These are phyloP conservation scores for Chironomus tentans DNA, from an alignment of 2,888 invertebrate genomes.

Conservation along the genomic window DNA sequence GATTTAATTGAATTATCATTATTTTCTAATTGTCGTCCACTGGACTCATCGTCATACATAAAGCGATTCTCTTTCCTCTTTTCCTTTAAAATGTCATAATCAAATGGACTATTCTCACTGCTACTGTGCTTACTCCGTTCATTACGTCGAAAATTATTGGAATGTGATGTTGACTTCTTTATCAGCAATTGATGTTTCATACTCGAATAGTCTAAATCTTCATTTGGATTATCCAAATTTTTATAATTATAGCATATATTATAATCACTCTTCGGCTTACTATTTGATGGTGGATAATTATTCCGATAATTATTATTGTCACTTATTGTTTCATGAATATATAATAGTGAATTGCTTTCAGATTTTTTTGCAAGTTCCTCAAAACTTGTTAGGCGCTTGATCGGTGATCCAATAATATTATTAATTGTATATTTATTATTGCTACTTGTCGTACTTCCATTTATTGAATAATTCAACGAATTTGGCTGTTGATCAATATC, in stretches of 20 bases:
- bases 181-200: not conserved
- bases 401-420: not conserved
- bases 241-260: slow-evolving; percentile 19
- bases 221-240: not conserved
- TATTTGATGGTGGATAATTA: not conserved
- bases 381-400: slow-evolving; percentile 31
- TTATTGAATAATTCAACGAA: slow-evolving; percentile 13
- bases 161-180: slow-evolving; percentile 21
- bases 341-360: slow-evolving; percentile 19
- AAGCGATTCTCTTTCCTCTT: slow-evolving; percentile 11
- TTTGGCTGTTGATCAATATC: slow-evolving; percentile 3
- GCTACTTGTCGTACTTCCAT: slow-evolving; percentile 4
- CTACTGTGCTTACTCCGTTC: slow-evolving; percentile 14
- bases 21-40: not conserved
- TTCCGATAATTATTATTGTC: not conserved
- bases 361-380: slow-evolving; percentile 30
- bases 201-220: not conserved
- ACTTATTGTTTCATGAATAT: slow-evolving; percentile 13
- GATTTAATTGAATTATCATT: slow-evolving; percentile 19
- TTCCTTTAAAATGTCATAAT: slow-evolving; percentile 23
- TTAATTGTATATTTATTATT: slow-evolving; percentile 7
- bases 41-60: slow-evolving; percentile 3
- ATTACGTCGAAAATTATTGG: not conserved
- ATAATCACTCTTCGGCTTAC: slow-evolving; percentile 25
- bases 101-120: slow-evolving; percentile 24